phyloP scores from a whole-genome alignment of 2,888 invertebrate species.

The Melikaiella ostensackeni region DNA sequence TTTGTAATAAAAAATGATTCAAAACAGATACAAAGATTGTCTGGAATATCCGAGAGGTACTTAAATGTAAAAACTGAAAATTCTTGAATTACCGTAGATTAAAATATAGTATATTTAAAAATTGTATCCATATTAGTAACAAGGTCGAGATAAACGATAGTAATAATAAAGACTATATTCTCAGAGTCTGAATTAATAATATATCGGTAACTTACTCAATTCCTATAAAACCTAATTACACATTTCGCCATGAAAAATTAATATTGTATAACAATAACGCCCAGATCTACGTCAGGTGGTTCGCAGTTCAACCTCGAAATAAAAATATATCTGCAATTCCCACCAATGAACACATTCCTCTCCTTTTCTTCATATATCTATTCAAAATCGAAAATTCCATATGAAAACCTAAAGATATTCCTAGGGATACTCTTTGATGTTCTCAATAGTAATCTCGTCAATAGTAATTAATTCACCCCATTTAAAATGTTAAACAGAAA shows the following conservation, averaged over 20 bases:
- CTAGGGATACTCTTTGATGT: neutral
- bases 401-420: neutral
- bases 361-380: neutral
- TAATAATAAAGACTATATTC: neutral
- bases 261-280: neutral
- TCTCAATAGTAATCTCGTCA: neutral
- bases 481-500: neutral
- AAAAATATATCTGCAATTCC: neutral
- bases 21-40: too few species aligned
- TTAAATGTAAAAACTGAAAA: too few species aligned
- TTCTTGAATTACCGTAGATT: too few species aligned
- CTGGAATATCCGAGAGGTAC: too few species aligned
- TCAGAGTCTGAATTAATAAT: neutral
- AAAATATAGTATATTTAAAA: slow-evolving; percentile 21
- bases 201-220: neutral
- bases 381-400: neutral
- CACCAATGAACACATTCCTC: slow-evolving; percentile 23
- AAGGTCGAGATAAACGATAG: neutral
- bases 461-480: neutral
- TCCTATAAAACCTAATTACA: neutral
- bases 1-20: too few species aligned
- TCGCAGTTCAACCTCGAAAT: neutral
- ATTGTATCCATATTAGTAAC: slow-evolving; percentile 19
- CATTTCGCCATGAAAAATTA: neutral
- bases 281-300: neutral